Evolutionary conservation across 2,888 invertebrate genomes (phyloP).

Genomic region (Agrochola circellaris): DNA sequence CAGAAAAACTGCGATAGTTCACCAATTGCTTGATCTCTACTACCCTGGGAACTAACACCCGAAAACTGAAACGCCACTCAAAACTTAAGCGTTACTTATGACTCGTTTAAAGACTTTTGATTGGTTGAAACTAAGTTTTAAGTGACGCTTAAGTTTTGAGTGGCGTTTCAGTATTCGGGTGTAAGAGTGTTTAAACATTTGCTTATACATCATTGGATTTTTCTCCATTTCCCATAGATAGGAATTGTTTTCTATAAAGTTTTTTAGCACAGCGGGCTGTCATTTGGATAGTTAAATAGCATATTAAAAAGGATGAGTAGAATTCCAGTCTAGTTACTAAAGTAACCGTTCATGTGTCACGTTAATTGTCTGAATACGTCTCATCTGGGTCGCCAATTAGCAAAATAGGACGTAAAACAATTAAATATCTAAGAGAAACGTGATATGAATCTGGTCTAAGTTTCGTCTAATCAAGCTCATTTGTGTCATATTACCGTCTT

Average conservation of each 20-base stretch:
- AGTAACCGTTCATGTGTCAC: neutral
- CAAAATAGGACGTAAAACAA: conserved; percentile 67
- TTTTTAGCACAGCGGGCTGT: too few relatives aligned
- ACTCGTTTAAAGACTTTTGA: too few relatives aligned
- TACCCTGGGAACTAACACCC: neutral
- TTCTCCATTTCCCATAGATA: too few relatives aligned
- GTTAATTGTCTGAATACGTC: conserved; percentile 59
- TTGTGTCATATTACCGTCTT: conserved; percentile 24
- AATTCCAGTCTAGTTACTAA: conserved; percentile 15
- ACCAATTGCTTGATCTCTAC: neutral
- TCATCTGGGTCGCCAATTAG: conserved; percentile 67
- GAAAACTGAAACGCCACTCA: too few relatives aligned
- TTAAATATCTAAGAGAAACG: conserved; percentile 48
- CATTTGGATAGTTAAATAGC: too few relatives aligned
- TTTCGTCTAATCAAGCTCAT: conserved; percentile 34
- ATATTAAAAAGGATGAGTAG: conserved; percentile 3
- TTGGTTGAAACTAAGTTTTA: too few relatives aligned
- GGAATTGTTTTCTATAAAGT: too few relatives aligned
- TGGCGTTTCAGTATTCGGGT: too few relatives aligned
- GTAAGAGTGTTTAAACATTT: too few relatives aligned
- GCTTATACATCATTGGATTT: too few relatives aligned
- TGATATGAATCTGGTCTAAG: conserved; percentile 24
- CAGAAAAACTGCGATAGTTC: neutral
- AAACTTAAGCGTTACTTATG: too few relatives aligned
- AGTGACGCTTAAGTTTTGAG: too few relatives aligned